A percentile compares a stretch with the other conserved stretches of the same genome.
These are phyloP conservation scores for Sarotherodon lohbergeri DNA, from an alignment of 2,113 vertebrate species.

Conservation along the genomic window DNA sequence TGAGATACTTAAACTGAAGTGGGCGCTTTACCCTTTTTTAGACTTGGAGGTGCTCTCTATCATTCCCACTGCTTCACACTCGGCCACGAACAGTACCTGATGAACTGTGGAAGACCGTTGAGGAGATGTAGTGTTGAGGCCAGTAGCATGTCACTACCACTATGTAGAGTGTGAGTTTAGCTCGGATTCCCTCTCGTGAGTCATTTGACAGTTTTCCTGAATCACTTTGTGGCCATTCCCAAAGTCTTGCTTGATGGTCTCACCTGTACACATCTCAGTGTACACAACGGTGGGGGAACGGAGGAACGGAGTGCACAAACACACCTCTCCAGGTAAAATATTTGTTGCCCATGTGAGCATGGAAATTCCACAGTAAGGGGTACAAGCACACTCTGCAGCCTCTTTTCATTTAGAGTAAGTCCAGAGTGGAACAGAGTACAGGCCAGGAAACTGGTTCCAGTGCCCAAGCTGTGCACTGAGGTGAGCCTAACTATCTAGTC, in stretches of 20 bases:
- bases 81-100: fast-evolving
- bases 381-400: background rate
- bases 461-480: background rate
- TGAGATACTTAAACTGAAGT: background rate
- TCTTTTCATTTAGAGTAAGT: background rate
- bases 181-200: background rate
- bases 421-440: background rate
- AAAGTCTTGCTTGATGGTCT: background rate
- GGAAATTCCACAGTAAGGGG: background rate
- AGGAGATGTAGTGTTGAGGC: background rate
- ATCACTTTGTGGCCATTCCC: background rate
- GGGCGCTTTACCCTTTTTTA: fast-evolving
- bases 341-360: background rate
- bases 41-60: background rate
- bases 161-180: background rate
- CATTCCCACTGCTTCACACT: background rate
- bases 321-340: background rate
- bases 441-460: background rate
- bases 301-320: background rate
- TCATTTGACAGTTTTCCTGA: background rate
- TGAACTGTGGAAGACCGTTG: background rate
- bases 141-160: background rate
- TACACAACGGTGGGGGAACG: background rate
- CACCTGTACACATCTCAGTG: background rate
- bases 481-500: fast-evolving